Conservation (phyloP, 2,797 vertebrate genomes). For the Propithecus perrieri region DNA sequence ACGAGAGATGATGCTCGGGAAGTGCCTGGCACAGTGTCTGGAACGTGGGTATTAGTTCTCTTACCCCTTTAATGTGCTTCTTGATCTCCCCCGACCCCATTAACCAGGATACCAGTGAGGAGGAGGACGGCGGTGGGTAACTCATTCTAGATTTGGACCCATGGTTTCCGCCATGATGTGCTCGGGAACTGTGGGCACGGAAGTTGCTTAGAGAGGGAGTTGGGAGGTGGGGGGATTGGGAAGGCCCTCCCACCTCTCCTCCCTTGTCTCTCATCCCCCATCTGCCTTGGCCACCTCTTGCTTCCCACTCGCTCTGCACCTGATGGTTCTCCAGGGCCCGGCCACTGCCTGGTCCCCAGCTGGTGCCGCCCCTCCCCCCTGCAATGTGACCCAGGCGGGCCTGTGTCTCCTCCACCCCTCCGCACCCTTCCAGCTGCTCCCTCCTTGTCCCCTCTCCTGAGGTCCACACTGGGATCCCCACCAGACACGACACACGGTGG, state of each 20-base stretch:
- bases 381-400: neutral
- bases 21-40: neutral
- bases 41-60: neutral
- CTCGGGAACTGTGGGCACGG: neutral
- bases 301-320: neutral
- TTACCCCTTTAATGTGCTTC: neutral
- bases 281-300: neutral
- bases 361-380: neutral
- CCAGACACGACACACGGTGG: neutral
- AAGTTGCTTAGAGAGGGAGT: neutral
- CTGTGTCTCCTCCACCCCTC: neutral
- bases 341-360: conserved; percentile 15
- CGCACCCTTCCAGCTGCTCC: neutral
- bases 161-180: neutral
- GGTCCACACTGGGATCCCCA: neutral
- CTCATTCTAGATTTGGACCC: neutral
- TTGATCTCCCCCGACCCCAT: neutral
- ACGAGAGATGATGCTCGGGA: neutral
- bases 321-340: neutral
- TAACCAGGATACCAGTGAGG: fast-evolving
- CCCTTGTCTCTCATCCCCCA: neutral
- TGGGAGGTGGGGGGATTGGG: fast-evolving
- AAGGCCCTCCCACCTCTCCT: neutral
- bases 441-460: neutral
- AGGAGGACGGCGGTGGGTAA: neutral